Evolutionary conservation across 2,888 invertebrate genomes (phyloP), one percentile per base, ranked within the genome.

Genomic region (Thecophora atra): DNA sequence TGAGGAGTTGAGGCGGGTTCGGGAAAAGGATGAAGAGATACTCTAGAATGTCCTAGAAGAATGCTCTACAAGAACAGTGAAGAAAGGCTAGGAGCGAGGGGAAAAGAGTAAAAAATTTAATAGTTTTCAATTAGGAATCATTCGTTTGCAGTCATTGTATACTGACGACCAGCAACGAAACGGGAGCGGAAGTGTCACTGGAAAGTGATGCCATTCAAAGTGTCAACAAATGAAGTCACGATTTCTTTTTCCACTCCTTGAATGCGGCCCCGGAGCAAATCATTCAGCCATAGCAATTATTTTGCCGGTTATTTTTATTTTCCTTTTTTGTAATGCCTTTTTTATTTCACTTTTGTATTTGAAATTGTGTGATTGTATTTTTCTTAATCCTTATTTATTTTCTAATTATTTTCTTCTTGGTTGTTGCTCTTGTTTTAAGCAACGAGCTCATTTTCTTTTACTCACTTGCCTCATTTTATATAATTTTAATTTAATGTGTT

Each of bases 221-320:
- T 82, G 82, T 83, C 83, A 82, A 83, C 82, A 83, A 83, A 83
- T 83, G 83, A 84, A 83, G 83, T 83, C 83, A 84, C 83, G 84
- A 84, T 81, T 83, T 78, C 76, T 56, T 69, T 60, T 70, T 70
- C 51, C 52, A 62, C 37, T 70, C 24, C 62, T 51, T 62, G 56
- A 30, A 51, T 7, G 30, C 62, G 60, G n/a, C n/a, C n/a, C n/a
- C n/a, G n/a, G n/a, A n/a, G n/a, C n/a, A n/a, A n/a, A n/a, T n/a
- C n/a, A n/a, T 52, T 62, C 52, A 70, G 62, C 47, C 51, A 70
- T 70, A 62, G 70, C 70, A 62, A 70, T 62, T 70, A 70, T 70
- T 67, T 66, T 26, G 52, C 30, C 30, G 51, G 51, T 66, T 65
- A 15, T 66, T 66, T 63, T 64, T 47, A 64, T 47, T n/a, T 56